A percentile compares a stretch with the other conserved stretches of the same genome.
These are phyloP conservation scores for Tachina fera DNA, from an alignment of 2,888 invertebrate genomes.

Conservation along the genomic window DNA sequence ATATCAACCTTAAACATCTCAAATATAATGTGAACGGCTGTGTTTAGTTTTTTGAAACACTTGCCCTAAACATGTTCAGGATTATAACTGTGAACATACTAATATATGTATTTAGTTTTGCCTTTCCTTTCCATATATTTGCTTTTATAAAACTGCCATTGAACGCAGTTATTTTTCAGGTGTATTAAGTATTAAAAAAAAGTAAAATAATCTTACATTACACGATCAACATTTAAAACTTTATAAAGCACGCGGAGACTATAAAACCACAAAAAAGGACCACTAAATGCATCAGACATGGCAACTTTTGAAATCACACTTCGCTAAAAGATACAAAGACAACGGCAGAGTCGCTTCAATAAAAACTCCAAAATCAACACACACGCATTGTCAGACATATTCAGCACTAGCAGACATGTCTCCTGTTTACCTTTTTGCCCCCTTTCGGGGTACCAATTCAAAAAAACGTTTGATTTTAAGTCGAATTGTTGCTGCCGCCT, in stretches of 20 bases:
- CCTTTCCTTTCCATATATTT: background rate
- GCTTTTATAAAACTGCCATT: background rate
- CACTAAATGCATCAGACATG: constrained; percentile 59
- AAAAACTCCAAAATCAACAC: constrained; percentile 33
- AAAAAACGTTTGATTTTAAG: constrained; percentile 30
- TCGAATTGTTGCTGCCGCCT: constrained; percentile 33
- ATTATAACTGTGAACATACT: no score
- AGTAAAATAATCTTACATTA: constrained; percentile 55
- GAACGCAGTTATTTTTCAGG: background rate
- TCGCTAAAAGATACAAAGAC: constrained; percentile 44
- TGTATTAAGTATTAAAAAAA: constrained; percentile 12
- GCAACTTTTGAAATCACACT: constrained; percentile 63
- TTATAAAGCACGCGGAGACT: constrained; percentile 62
- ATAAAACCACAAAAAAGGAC: constrained; percentile 66
- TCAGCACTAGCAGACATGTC: constrained; percentile 65
- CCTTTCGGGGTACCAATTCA: constrained; percentile 24
- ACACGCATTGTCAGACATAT: constrained; percentile 49
- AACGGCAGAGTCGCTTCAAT: background rate
- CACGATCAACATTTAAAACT: constrained; percentile 64
- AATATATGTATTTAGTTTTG: no score
- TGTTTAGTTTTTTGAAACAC: no score
- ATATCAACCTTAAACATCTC: no score
- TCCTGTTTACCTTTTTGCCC: constrained; percentile 27
- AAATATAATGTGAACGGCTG: no score
- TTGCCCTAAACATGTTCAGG: no score